A percentile compares a stretch with the other conserved stretches of the same genome.
phyloP scores from a whole-genome alignment of 2,797 vertebrate species.

The Glossophaga mutica region DNA sequence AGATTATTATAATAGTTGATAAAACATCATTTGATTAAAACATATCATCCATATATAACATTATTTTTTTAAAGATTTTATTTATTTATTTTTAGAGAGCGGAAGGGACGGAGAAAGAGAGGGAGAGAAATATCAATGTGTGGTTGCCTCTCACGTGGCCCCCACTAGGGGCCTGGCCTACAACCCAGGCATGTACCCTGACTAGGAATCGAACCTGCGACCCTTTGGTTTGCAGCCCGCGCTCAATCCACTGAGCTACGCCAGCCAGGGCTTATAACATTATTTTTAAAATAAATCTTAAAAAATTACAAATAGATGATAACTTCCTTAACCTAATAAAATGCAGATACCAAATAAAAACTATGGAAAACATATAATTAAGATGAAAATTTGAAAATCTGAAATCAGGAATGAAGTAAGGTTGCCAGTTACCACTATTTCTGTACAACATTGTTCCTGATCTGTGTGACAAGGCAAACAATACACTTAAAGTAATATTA shows the following conservation, averaged over 20 bases:
- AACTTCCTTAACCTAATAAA: neutral
- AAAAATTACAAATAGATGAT: neutral
- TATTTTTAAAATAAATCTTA: constrained; percentile 10
- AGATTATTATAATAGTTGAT: neutral
- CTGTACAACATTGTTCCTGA: neutral
- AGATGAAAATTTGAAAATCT: neutral
- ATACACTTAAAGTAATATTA: neutral
- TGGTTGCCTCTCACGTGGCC: too few relatives aligned
- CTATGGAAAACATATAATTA: neutral
- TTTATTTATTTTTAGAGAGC: too few relatives aligned
- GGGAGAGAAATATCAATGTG: too few relatives aligned
- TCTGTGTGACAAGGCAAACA: neutral
- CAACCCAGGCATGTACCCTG: too few relatives aligned
- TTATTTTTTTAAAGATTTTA: too few relatives aligned
- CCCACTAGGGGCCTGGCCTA: too few relatives aligned
- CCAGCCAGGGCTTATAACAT: too few relatives aligned
- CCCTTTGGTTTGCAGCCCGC: too few relatives aligned
- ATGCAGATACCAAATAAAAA: neutral
- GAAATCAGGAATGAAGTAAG: neutral
- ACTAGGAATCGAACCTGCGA: too few relatives aligned
- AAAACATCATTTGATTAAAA: neutral
- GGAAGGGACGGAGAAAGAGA: too few relatives aligned
- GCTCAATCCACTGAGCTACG: too few relatives aligned
- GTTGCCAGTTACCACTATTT: neutral
- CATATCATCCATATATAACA: neutral